Evolutionary conservation across 1,140 invertebrate genomes (phyloP).

Genomic region (Phocides pigmalion): DNA sequence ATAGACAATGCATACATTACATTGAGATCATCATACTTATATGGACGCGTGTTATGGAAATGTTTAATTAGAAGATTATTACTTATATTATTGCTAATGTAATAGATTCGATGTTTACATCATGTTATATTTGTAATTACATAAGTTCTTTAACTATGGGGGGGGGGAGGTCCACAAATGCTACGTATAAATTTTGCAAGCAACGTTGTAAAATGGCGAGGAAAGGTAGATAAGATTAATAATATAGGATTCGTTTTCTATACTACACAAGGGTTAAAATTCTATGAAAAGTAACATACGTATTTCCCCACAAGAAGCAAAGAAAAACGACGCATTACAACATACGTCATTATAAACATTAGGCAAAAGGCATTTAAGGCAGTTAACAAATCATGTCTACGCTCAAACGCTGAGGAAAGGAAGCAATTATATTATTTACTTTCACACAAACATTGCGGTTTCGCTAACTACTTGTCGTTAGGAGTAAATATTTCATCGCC

Average conservation of each 20-base stretch:
- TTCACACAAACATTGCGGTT: constrained; percentile 34
- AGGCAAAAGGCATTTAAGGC: constrained; percentile 11
- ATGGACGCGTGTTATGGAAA: neutral
- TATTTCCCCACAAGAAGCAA: too few relatives aligned
- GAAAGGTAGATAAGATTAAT: too few relatives aligned
- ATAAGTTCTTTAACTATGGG: too few relatives aligned
- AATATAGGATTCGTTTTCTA: too few relatives aligned
- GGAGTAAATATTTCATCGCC: constrained; percentile 12
- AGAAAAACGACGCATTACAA: neutral
- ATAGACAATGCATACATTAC: neutral
- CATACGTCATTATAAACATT: constrained; percentile 2
- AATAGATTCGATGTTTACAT: too few relatives aligned
- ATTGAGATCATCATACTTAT: constrained; percentile 17
- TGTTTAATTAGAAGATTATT: neutral
- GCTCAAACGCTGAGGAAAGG: constrained; percentile 24
- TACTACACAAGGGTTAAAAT: too few relatives aligned
- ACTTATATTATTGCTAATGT: too few relatives aligned
- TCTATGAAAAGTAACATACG: too few relatives aligned
- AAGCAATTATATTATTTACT: constrained; percentile 38
- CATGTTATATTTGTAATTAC: too few relatives aligned
- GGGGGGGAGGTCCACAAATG: too few relatives aligned
- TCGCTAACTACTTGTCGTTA: constrained; percentile 22
- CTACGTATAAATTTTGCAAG: too few relatives aligned
- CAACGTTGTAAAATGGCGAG: too few relatives aligned
- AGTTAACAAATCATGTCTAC: constrained; percentile 15